Evolutionary conservation across 2,888 invertebrate genomes (phyloP).

Genomic region (Bhutanitis thaidina): DNA sequence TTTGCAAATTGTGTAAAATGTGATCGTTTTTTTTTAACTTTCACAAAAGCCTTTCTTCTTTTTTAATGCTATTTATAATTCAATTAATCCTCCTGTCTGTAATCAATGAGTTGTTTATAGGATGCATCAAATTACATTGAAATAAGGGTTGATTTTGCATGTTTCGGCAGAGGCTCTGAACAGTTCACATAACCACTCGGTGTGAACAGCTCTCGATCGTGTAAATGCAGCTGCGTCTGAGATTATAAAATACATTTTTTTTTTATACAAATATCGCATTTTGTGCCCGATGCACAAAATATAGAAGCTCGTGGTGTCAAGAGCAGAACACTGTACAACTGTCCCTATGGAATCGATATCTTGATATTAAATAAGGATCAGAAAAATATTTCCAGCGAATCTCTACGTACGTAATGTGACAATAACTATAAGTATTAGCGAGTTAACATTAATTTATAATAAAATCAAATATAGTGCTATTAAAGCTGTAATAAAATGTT

Average conservation of each 20-base stretch:
- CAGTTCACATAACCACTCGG: constrained; percentile 18
- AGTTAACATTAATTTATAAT: constrained; percentile 1
- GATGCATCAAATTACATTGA: too few relatives aligned
- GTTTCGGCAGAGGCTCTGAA: too few relatives aligned
- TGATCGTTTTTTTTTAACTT: too few relatives aligned
- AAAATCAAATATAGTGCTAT: constrained; percentile 18
- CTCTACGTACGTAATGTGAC: constrained; percentile 7
- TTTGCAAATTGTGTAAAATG: too few relatives aligned
- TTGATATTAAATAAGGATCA: constrained; percentile 4
- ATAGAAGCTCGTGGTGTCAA: constrained; percentile 17
- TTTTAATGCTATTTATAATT: too few relatives aligned
- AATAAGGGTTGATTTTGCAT: too few relatives aligned
- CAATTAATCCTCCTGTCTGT: too few relatives aligned
- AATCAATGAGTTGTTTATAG: too few relatives aligned
- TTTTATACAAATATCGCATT: constrained; percentile 4
- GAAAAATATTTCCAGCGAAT: constrained; percentile 9
- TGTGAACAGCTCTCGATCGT: constrained; percentile 22
- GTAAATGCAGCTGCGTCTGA: constrained; percentile 18
- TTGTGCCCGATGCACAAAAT: constrained; percentile 9
- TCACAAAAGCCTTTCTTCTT: too few relatives aligned
- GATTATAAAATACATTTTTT: constrained; percentile 8
- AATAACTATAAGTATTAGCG: constrained; percentile 9
- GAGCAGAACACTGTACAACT: constrained; percentile 6
- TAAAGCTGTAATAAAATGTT: constrained; percentile 14
- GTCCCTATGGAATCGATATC: not conserved